phyloP scores from a whole-genome alignment of 2,888 invertebrate species.

The Rhopalosiphum nymphaeae region DNA sequence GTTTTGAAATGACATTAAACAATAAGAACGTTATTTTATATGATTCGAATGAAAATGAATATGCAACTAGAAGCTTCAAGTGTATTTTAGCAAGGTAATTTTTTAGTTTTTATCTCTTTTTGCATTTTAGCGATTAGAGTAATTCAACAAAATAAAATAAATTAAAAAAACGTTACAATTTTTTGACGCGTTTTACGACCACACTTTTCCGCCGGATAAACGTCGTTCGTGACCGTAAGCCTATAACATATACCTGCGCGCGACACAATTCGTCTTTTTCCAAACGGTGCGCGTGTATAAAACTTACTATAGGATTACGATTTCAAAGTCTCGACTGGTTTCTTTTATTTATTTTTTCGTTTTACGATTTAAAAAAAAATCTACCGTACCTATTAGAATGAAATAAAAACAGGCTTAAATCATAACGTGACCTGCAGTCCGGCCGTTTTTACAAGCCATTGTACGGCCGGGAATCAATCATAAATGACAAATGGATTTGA shows the following conservation, averaged over 20 bases:
- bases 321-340: slow-evolving; percentile 28
- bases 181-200: slow-evolving; percentile 34
- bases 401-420: slow-evolving; percentile 37
- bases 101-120: not conserved
- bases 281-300: not conserved
- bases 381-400: not conserved
- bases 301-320: not conserved
- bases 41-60: too few species aligned
- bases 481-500: slow-evolving; percentile 58
- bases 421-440: slow-evolving; percentile 32
- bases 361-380: not conserved
- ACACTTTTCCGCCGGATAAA: not conserved
- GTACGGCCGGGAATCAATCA: slow-evolving; percentile 57
- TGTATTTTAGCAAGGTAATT: not conserved
- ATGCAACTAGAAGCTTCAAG: too few species aligned
- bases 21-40: too few species aligned
- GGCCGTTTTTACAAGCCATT: slow-evolving; percentile 55
- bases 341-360: slow-evolving; percentile 16
- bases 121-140: not conserved
- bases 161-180: not conserved
- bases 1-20: too few species aligned
- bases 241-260: not conserved
- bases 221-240: slow-evolving; percentile 10
- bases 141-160: not conserved
- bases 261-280: slow-evolving; percentile 23